Percentiles rank a stretch among this genome's conserved stretches.
phyloP scores from a whole-genome alignment of 1,140 invertebrate genomes.

The Pissodes strobi region DNA sequence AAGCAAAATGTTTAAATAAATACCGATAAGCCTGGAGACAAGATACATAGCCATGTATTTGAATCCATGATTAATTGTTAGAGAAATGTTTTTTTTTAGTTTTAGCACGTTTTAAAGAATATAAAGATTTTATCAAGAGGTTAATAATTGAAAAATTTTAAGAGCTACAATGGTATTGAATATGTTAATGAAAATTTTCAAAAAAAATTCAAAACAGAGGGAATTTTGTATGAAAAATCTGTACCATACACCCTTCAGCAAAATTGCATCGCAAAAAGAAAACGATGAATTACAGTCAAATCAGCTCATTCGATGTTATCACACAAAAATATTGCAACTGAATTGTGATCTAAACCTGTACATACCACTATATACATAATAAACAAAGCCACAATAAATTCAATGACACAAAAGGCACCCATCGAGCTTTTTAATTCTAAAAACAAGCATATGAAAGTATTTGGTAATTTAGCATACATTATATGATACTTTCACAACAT shows the following conservation, averaged over 20 bases:
- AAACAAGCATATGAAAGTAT: conserved; percentile 52
- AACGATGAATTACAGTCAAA: conserved; percentile 52
- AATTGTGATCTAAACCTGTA: conserved; percentile 55
- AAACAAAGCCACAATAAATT: conserved; percentile 44
- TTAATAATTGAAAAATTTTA: too few species aligned
- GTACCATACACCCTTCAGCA: conserved; percentile 49
- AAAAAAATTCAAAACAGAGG: too few species aligned
- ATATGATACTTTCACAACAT: conserved; percentile 51
- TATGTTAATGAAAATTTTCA: too few species aligned
- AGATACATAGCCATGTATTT: too few species aligned
- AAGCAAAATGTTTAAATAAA: too few species aligned
- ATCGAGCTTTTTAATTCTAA: conserved; percentile 53
- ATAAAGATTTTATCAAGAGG: too few species aligned
- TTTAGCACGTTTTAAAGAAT: too few species aligned
- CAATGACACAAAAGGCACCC: not conserved
- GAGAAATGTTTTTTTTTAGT: too few species aligned
- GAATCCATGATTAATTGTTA: too few species aligned
- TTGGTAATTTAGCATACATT: conserved; percentile 53
- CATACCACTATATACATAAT: conserved; percentile 54
- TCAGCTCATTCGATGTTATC: conserved; percentile 50
- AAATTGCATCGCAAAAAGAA: conserved; percentile 54
- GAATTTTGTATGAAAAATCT: too few species aligned
- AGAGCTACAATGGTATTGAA: too few species aligned
- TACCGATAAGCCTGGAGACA: too few species aligned
- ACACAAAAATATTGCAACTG: conserved; percentile 41